Percentiles rank a stretch among this genome's conserved stretches.
phyloP scores from a whole-genome alignment of 2,888 invertebrate species.

The Orthonevra nobilis region DNA sequence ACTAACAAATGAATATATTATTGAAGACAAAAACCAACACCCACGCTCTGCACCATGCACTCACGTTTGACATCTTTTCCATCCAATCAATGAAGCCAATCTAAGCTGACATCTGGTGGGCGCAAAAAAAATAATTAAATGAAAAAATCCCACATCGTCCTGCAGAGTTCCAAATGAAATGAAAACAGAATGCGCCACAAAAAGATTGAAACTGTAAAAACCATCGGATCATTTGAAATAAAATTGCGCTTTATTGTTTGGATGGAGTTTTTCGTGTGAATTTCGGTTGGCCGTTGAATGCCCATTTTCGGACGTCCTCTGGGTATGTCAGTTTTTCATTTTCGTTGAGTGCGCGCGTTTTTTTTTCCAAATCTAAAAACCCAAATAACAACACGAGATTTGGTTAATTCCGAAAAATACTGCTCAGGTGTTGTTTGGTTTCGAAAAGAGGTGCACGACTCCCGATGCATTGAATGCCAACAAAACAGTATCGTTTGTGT shows the following conservation, averaged over 20 bases:
- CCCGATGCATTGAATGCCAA: too few species aligned
- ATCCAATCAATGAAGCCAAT: conserved; percentile 61
- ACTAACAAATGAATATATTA: conserved; percentile 63
- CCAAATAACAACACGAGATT: conserved; percentile 35
- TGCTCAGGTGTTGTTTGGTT: too few species aligned
- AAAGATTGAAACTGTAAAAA: conserved; percentile 24
- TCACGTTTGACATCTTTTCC: not conserved
- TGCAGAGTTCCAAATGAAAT: conserved; percentile 6
- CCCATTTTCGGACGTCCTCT: conserved; percentile 8
- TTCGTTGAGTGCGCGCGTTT: conserved; percentile 18
- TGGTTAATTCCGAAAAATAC: conserved; percentile 25
- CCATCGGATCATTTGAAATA: conserved; percentile 37
- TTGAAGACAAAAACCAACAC: conserved; percentile 31
- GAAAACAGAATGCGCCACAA: conserved; percentile 21
- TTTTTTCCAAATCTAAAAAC: conserved; percentile 36
- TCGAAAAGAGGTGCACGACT: too few species aligned
- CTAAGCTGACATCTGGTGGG: conserved; percentile 56
- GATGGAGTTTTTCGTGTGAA: conserved; percentile 24
- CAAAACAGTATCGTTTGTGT: too few species aligned
- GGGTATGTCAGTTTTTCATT: conserved; percentile 15
- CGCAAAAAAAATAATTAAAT: conserved; percentile 37
- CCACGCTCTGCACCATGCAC: not conserved
- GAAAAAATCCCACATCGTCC: conserved; percentile 29
- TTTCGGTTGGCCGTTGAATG: conserved; percentile 3
- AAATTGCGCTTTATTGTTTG: conserved; percentile 32